Evolutionary conservation across 64 coral and sea anemone species (phyloP).

Genomic region (Montipora cactus): DNA sequence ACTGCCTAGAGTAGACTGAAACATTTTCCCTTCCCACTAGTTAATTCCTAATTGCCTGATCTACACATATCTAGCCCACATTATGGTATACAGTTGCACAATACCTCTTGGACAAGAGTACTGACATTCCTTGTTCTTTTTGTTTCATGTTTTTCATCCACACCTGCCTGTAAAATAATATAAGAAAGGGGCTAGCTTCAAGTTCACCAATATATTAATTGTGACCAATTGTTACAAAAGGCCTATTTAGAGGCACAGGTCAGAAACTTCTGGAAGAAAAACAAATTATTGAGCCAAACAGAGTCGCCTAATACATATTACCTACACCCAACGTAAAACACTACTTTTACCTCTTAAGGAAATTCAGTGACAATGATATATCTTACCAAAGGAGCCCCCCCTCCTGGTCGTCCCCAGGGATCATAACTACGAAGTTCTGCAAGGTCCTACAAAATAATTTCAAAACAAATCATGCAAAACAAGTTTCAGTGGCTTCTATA

Average conservation of each 20-base stretch:
- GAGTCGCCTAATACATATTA: too few species aligned
- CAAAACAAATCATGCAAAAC: background rate
- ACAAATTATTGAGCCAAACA: too few species aligned
- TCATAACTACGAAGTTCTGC: conserved; percentile 17
- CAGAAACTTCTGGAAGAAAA: too few species aligned
- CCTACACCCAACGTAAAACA: too few species aligned
- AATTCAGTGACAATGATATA: too few species aligned
- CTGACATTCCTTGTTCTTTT: conserved; percentile 61
- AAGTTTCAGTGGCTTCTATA: background rate
- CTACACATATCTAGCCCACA: background rate
- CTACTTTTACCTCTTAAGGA: too few species aligned
- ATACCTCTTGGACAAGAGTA: conserved; percentile 57
- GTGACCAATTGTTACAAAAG: too few species aligned
- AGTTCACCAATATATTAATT: background rate
- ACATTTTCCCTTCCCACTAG: too few species aligned
- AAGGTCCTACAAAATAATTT: conserved; percentile 31
- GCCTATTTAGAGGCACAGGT: too few species aligned
- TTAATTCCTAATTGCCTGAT: background rate
- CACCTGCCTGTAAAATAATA: background rate
- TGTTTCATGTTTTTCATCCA: conserved; percentile 33
- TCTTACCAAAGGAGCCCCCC: conserved; percentile 55
- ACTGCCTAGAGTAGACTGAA: too few species aligned
- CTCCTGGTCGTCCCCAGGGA: conserved; percentile 54
- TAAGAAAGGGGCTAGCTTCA: background rate
- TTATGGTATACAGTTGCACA: too few species aligned